Percentiles rank a stretch among this genome's conserved stretches.
These are phyloP conservation scores for Metellina segmentata DNA, from an alignment of 2,888 invertebrate genomes.

Conservation along the genomic window DNA sequence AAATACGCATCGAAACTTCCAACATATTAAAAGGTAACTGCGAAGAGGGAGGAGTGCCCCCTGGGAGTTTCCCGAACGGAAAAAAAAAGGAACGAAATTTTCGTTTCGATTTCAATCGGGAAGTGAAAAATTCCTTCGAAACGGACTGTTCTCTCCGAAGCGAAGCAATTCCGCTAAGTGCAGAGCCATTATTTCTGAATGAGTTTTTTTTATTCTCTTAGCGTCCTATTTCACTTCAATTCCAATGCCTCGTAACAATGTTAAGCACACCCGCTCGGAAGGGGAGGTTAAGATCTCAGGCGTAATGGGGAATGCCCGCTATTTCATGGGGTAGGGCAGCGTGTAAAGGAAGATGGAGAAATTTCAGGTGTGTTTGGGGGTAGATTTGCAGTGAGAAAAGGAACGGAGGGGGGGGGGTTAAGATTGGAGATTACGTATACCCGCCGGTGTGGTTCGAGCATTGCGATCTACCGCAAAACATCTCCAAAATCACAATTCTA, in stretches of 20 bases:
- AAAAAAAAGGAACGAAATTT: not conserved
- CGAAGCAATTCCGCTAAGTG: slow-evolving; percentile 64
- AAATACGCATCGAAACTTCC: slow-evolving; percentile 1
- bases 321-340: not conserved
- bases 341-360: too few species aligned
- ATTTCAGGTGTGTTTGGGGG: too few species aligned
- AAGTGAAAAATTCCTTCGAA: slow-evolving; percentile 48
- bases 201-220: slow-evolving; percentile 11
- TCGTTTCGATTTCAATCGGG: slow-evolving; percentile 67
- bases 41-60: not conserved
- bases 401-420: too few species aligned
- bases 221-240: not conserved
- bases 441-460: too few species aligned
- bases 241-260: not conserved
- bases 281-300: not conserved
- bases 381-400: too few species aligned
- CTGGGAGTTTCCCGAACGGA: not conserved
- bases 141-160: slow-evolving; percentile 25
- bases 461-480: too few species aligned
- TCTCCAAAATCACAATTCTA: too few species aligned
- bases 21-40: slow-evolving; percentile 44
- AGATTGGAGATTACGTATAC: too few species aligned
- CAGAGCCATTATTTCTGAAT: slow-evolving; percentile 51
- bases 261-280: not conserved
- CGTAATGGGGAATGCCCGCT: not conserved